Base-by-base conservation (phyloP, 2,797 vertebrate genomes). In the Alca torda region DNA sequence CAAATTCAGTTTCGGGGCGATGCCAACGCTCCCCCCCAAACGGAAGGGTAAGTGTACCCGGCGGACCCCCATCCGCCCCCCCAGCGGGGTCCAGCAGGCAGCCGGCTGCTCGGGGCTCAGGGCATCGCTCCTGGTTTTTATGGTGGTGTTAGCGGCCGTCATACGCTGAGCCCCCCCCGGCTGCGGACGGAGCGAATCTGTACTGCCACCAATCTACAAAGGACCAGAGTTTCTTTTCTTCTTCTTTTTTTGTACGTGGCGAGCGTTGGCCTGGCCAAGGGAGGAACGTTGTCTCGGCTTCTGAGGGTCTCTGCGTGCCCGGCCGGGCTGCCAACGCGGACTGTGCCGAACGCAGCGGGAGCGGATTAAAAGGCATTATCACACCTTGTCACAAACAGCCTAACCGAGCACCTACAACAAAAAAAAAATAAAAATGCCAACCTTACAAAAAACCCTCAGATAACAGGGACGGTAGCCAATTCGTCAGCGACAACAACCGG, bases 71-170 rank as follows among this genome's bases (percentile, higher is more conserved):
- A 98, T 99, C 93, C 99, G 98, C 61, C 98, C 99, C 90, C 99
- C 99, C 84, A 99, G 99, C 16, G 99, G 99, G 97, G 99, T 99
- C 61, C 99, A 99, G 98, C 99, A 99, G 98, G 99, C 99, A 37
- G 99, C 98, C 59, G 98, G 98, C 75, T 95, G 94, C 91, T 76
- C 96, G 37, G 96, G 96, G 86, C 95, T 96, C 75, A 70, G 89
- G 96, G 93, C 97, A 2, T 97, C 98, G 0, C 95, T 98, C 85
- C 93, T 98, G 97, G 98, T 98, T 88, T 98, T 98, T 89, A 97
- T 99, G 93, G 95, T 99, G 97, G 98, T 98, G 93, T 89, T 99
- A 96, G 98, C 98, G 45, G 98, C 98, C 56, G 97, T 98, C 94
- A 98, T 99, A 90, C 99, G 99, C 95, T 99, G 99, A 99, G 97